Percentiles rank a stretch among this genome's conserved stretches.
Evolutionary conservation across 2,113 vertebrate genomes (phyloP).

Genomic region (Scartelaos histophorus): DNA sequence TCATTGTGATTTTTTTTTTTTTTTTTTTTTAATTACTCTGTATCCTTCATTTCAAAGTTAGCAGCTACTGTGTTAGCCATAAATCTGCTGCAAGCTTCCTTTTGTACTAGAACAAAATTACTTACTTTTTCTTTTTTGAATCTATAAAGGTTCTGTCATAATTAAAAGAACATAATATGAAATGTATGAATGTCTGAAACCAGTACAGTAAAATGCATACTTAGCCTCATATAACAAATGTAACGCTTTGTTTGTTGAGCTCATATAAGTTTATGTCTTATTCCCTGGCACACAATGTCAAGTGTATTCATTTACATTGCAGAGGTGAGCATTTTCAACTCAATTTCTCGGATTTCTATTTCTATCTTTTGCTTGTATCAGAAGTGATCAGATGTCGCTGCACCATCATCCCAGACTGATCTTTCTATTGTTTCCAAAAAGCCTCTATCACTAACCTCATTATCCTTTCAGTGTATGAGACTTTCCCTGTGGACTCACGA

Average conservation of each 20-base stretch:
- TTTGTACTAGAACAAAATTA: too few species aligned
- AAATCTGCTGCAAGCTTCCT: background rate
- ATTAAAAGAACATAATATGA: background rate
- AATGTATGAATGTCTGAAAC: background rate
- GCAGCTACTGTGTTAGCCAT: too few species aligned
- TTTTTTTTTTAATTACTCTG: too few species aligned
- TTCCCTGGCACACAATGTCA: background rate
- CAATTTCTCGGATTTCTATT: conserved; percentile 29
- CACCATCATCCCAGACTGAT: conserved; percentile 18
- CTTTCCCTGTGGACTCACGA: conserved; percentile 38
- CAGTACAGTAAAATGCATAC: background rate
- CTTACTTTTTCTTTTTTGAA: too few species aligned
- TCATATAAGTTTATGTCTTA: background rate
- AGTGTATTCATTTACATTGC: conserved; percentile 15
- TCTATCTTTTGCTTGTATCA: conserved; percentile 1
- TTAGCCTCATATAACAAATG: background rate
- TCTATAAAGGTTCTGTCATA: too few species aligned
- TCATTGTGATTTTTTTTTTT: too few species aligned
- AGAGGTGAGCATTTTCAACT: conserved; percentile 19
- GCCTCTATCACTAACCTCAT: conserved; percentile 45
- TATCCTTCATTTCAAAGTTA: too few species aligned
- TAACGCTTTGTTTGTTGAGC: background rate
- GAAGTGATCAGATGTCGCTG: conserved; percentile 45
- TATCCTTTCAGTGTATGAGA: conserved; percentile 43
- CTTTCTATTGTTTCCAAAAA: conserved; percentile 40